Percentiles rank a stretch among this genome's conserved stretches.
Evolutionary conservation across 2,113 vertebrate genomes (phyloP).

Genomic region (Nipponia nippon): DNA sequence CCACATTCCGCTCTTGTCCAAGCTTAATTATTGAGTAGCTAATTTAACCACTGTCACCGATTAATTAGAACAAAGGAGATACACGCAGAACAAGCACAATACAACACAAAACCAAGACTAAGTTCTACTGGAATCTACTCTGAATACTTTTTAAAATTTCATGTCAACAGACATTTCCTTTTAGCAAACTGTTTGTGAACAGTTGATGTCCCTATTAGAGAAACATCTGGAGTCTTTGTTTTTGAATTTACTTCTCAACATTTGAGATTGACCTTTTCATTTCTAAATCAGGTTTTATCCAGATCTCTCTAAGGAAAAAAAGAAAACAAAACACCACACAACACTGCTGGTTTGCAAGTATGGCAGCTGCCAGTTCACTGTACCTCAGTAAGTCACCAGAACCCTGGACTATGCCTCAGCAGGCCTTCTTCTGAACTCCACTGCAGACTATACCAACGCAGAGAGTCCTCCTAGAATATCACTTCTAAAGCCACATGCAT

Average conservation of each 20-base stretch:
- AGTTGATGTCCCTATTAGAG: background rate
- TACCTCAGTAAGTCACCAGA: background rate
- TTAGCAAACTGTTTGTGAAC: constrained; percentile 34
- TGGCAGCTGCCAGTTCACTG: background rate
- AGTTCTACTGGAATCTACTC: background rate
- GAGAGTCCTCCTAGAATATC: background rate
- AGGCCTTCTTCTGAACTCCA: background rate
- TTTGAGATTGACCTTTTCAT: constrained; percentile 31
- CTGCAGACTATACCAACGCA: rapidly evolving
- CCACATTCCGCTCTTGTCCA: background rate
- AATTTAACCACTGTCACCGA: background rate
- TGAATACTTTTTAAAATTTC: constrained; percentile 13
- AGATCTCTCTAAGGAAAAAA: background rate
- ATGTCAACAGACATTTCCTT: constrained; percentile 48
- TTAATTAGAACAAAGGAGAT: background rate
- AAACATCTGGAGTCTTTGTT: constrained; percentile 50
- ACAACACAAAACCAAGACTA: background rate
- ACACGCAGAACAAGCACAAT: background rate
- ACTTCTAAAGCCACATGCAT: background rate
- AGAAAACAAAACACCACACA: too few relatives aligned
- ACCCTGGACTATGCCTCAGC: too few relatives aligned
- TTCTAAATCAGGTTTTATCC: background rate
- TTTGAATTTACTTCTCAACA: background rate
- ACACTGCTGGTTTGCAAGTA: background rate
- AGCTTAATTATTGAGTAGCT: background rate